Evolutionary conservation across 2,888 invertebrate species (phyloP), one percentile per base, ranked within the genome.

Genomic region (Ganaspis brasiliensis): DNA sequence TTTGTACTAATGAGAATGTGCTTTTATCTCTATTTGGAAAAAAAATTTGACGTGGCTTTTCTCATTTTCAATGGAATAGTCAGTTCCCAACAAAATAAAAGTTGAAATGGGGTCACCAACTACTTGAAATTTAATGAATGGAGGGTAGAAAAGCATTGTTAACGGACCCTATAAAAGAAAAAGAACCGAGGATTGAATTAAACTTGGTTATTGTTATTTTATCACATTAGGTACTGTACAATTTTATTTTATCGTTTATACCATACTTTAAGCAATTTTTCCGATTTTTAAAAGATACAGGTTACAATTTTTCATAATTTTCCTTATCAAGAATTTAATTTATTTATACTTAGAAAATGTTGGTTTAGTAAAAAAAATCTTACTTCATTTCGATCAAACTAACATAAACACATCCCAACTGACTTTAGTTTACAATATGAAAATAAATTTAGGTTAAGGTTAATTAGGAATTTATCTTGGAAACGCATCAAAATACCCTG

Each of bases 31-130:
- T n/a, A n/a, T 45, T 45, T n/a, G 3, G 10, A 19, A 26, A 14
- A 26, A 14, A 21, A 56, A 12, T 55, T 55, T 55, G 55, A 55
- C 12, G 55, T 19, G 10, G 55, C 55, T 26, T 24, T 56, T 56
- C n/a, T 24, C 24, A 56, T 56, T 24, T 12, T 56, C 56, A 56
- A 56, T 56, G 56, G 56, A 26, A 56, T 56, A 24, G 21, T 56
- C 26, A 14, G 26, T 56, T 56, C 24, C 19, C 19, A 19, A 52
- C 52, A 52, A 52, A 56, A 14, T 24, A 24, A 26, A 56, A 56
- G 10, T 21, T 56, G 56, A 56, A 56, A 24, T 14, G 26, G 45
- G 26, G 24, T 56, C 26, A 56, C 26, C 56, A 24, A 56, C 52
- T 19, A 19, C 52, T 52, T 52, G 19, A 52, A 52, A 52, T 52